Percentiles rank a stretch among this genome's conserved stretches.
Conservation (phyloP, 2,113 vertebrate genomes). For the Ranitomeya variabilis region DNA sequence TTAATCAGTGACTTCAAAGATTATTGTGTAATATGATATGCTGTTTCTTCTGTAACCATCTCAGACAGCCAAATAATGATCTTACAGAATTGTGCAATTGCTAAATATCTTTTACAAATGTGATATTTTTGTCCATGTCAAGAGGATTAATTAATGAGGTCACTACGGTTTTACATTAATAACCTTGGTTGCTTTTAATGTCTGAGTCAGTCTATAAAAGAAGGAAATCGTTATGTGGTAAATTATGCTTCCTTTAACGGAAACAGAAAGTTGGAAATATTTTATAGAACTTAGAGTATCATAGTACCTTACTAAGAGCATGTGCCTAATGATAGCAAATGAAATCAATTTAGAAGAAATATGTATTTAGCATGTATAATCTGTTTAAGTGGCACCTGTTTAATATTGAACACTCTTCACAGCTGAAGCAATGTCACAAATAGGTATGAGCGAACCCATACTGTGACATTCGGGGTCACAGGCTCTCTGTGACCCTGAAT, state of each 20-base stretch:
- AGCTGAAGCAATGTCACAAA: no score
- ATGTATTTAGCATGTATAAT: background rate
- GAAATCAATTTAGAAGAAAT: no score
- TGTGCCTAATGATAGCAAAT: background rate
- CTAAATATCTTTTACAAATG: conserved; percentile 21
- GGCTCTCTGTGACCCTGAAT: no score
- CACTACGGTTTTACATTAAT: conserved; percentile 32
- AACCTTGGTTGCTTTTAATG: conserved; percentile 41
- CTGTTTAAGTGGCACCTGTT: no score
- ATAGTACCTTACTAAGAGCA: background rate
- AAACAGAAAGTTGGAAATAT: background rate
- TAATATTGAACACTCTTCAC: no score
- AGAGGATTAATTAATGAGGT: conserved; percentile 42
- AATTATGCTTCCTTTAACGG: background rate
- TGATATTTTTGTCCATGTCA: conserved; percentile 29
- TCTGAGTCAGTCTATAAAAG: conserved; percentile 34
- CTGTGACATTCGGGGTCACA: no score
- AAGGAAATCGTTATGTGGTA: background rate
- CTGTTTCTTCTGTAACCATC: conserved; percentile 45
- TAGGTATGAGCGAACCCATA: no score
- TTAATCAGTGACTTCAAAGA: conserved; percentile 54
- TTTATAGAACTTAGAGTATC: background rate
- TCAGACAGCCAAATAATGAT: conserved; percentile 39
- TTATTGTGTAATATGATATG: conserved; percentile 45
- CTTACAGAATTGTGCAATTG: conserved; percentile 36